Evolutionary conservation across 2,113 vertebrate species (phyloP).

Genomic region (Meleagris gallopavo): DNA sequence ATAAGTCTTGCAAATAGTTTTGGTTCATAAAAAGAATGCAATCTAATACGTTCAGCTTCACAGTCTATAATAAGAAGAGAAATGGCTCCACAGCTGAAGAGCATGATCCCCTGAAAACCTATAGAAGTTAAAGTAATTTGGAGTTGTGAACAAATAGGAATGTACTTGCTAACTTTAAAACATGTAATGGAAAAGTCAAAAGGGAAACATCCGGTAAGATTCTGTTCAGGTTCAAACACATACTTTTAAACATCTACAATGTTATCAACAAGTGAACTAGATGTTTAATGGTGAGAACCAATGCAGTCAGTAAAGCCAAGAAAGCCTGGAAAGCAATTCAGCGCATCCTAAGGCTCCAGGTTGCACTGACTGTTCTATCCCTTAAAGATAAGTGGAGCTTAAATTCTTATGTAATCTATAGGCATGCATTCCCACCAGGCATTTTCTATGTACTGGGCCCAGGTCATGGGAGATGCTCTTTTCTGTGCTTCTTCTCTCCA

Average conservation of each 20-base stretch:
- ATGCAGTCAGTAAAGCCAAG: neutral
- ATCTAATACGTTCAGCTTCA: neutral
- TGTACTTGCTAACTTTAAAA: neutral
- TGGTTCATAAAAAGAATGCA: neutral
- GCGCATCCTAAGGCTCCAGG: neutral
- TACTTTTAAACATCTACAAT: neutral
- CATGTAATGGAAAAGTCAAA: neutral
- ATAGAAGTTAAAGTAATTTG: neutral
- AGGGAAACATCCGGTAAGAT: neutral
- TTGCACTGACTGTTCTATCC: neutral
- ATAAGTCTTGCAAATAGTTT: neutral
- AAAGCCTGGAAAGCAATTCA: neutral
- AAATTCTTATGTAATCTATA: neutral
- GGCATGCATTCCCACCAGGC: neutral
- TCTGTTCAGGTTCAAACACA: neutral
- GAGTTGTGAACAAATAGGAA: too few relatives aligned
- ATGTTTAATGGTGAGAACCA: neutral
- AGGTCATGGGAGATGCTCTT: neutral
- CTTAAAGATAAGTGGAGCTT: neutral
- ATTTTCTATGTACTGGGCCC: neutral
- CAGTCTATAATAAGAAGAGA: neutral
- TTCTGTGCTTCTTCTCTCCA: neutral
- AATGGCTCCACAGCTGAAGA: neutral
- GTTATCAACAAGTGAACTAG: neutral
- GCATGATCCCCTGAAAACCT: neutral